phyloP scores from a whole-genome alignment of 1,140 invertebrate genomes.

The Drosophila persimilis region DNA sequence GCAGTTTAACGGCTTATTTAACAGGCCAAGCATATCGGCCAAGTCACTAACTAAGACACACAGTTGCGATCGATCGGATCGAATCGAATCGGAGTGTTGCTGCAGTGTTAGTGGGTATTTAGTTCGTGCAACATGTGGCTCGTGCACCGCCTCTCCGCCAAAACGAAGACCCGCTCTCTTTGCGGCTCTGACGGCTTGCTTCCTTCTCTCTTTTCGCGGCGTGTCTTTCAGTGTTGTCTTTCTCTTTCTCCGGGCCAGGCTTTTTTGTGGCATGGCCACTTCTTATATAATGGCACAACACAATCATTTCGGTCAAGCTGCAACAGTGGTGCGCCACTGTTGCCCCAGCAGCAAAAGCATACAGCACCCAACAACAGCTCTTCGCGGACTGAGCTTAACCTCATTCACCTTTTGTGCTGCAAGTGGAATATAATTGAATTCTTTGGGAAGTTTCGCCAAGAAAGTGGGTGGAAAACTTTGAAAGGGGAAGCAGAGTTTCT shows the following conservation, averaged over 20 bases:
- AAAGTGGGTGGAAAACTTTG: neutral
- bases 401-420: slow-evolving; percentile 51
- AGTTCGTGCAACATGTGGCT: slow-evolving; percentile 67
- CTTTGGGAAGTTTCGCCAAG: neutral
- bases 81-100: slow-evolving; percentile 7
- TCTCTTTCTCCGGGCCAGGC: slow-evolving; percentile 41
- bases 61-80: neutral
- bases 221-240: slow-evolving; percentile 42
- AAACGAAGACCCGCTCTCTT: slow-evolving; percentile 4
- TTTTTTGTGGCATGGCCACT: slow-evolving; percentile 78
- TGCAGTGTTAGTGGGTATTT: slow-evolving; percentile 71
- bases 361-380: slow-evolving; percentile 42
- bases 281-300: slow-evolving; percentile 76
- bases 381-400: slow-evolving; percentile 43
- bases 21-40: slow-evolving; percentile 13
- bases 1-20: slow-evolving; percentile 58
- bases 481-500: no score
- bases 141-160: slow-evolving; percentile 1
- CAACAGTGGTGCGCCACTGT: slow-evolving; percentile 33
- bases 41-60: neutral
- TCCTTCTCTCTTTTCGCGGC: slow-evolving; percentile 61
- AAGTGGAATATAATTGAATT: neutral
- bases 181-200: slow-evolving; percentile 39
- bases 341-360: slow-evolving; percentile 3
- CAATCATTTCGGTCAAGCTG: slow-evolving; percentile 77